Evolutionary conservation across 2,888 invertebrate genomes (phyloP).

Genomic region (Pandemis corylana): DNA sequence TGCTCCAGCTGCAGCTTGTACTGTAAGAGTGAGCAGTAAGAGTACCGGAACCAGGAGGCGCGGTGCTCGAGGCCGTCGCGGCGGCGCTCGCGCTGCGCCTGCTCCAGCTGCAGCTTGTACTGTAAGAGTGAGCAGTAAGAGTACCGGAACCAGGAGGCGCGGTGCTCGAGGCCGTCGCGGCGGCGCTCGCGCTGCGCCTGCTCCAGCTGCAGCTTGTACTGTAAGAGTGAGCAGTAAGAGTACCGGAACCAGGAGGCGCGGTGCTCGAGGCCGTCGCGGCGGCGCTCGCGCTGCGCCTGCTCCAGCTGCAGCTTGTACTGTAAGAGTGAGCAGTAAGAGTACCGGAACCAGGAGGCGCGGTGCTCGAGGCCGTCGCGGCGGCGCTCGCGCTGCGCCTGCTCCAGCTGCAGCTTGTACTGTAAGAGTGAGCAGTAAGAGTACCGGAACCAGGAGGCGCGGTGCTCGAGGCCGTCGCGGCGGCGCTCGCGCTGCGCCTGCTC

Average conservation of each 20-base stretch:
- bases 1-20: conserved; percentile 90
- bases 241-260: conserved; percentile 88
- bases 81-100: conserved; percentile 89
- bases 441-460: conserved; percentile 87
- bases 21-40: conserved; percentile 48
- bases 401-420: conserved; percentile 88
- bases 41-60: conserved; percentile 87
- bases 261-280: conserved; percentile 82
- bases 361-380: conserved; percentile 82
- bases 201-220: conserved; percentile 89
- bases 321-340: not conserved
- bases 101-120: conserved; percentile 89
- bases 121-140: conserved; percentile 48
- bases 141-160: conserved; percentile 87
- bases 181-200: conserved; percentile 90
- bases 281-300: conserved; percentile 89
- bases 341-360: conserved; percentile 88
- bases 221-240: conserved; percentile 42
- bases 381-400: conserved; percentile 90
- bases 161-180: conserved; percentile 78
- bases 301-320: conserved; percentile 89
- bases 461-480: conserved; percentile 81
- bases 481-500: conserved; percentile 91
- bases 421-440: conserved; percentile 52
- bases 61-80: conserved; percentile 79